Evolutionary conservation across 2,797 vertebrate species (phyloP).

Genomic region (Eulemur rubriventer): DNA sequence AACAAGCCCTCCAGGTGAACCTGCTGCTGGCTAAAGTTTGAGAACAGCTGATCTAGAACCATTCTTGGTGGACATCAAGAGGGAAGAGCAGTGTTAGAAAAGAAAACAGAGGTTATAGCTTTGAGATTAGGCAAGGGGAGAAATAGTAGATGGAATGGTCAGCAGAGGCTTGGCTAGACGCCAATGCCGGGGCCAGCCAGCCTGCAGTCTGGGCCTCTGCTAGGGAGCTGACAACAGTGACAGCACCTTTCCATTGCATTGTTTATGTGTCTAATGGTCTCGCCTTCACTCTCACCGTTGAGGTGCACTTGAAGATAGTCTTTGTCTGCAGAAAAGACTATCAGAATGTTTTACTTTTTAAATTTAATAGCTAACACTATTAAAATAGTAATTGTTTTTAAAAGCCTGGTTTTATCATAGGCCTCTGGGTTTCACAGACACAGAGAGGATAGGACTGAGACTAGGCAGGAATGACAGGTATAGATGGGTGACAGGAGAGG

Average conservation of each 20-base stretch:
- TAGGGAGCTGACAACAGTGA: neutral
- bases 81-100: neutral
- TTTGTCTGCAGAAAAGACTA: neutral
- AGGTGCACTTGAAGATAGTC: neutral
- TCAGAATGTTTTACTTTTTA: neutral
- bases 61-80: neutral
- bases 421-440: neutral
- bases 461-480: neutral
- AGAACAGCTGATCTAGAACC: neutral
- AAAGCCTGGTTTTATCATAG: neutral
- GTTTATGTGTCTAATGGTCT: neutral
- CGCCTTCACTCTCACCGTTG: neutral
- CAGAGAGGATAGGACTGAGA: neutral
- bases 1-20: neutral
- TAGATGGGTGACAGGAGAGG: neutral
- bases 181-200: rapidly evolving
- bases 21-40: neutral
- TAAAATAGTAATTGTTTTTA: neutral
- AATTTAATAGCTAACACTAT: neutral
- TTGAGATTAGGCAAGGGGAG: neutral
- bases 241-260: neutral
- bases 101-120: neutral
- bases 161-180: neutral
- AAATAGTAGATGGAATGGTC: neutral
- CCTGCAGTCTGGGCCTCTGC: neutral